Percentiles rank a stretch among this genome's conserved stretches.
Conservation (phyloP, 2,797 vertebrate genomes). For the Malacoraja senta region DNA sequence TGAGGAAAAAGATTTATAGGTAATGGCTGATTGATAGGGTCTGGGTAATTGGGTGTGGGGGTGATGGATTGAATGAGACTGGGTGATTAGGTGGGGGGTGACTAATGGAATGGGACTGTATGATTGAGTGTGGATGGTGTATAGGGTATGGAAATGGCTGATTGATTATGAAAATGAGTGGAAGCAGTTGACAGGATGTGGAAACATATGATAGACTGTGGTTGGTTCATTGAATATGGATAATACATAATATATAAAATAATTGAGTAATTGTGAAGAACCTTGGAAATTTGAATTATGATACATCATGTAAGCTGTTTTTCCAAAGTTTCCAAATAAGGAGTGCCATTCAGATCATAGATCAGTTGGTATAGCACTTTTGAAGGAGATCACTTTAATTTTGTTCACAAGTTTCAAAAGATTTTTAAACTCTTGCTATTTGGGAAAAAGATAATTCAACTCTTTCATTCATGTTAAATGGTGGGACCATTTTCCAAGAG, state of each 20-base stretch:
- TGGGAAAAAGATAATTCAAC: background rate
- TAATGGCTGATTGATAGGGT: too few relatives aligned
- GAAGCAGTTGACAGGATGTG: background rate
- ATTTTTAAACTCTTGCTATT: background rate
- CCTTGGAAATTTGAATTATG: background rate
- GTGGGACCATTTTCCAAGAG: too few relatives aligned
- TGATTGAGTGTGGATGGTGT: background rate
- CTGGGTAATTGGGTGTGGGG: background rate
- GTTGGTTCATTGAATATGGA: background rate
- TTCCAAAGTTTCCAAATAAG: background rate
- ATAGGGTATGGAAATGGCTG: background rate
- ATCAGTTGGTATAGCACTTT: background rate
- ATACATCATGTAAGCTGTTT: background rate
- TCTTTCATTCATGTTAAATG: background rate
- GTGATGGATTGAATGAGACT: background rate
- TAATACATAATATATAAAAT: too few relatives aligned
- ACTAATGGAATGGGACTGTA: too few relatives aligned
- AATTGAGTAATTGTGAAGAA: background rate
- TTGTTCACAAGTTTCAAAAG: background rate
- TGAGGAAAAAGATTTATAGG: too few relatives aligned
- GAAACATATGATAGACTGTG: background rate
- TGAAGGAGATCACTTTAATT: background rate
- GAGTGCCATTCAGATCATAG: background rate
- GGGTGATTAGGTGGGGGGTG: background rate
- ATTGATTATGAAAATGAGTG: background rate